Percentiles rank a stretch among this genome's conserved stretches.
Evolutionary conservation across 1,140 invertebrate species (phyloP).

Genomic region (Coptotermes formosanus): DNA sequence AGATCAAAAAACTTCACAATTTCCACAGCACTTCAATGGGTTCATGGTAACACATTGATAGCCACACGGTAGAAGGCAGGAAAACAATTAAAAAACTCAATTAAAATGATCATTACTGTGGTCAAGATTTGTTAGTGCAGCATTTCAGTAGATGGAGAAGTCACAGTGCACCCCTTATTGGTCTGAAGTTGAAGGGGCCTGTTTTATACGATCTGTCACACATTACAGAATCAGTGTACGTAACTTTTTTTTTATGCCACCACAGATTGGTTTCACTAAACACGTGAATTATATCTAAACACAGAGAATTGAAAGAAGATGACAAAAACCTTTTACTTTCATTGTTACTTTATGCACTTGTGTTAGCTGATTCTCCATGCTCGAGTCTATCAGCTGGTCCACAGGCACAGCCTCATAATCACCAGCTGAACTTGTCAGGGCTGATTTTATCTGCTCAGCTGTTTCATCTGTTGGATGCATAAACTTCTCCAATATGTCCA

Average conservation of each 20-base stretch:
- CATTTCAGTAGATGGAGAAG: too few relatives aligned
- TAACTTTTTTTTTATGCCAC: neutral
- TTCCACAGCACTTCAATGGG: too few relatives aligned
- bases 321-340: constrained; percentile 3
- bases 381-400: neutral
- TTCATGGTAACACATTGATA: too few relatives aligned
- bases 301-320: neutral
- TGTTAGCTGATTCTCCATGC: neutral
- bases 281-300: neutral
- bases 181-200: too few relatives aligned
- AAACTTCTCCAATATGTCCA: constrained; percentile 30
- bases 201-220: neutral
- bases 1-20: too few relatives aligned
- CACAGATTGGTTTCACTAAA: neutral
- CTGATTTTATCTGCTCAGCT: constrained; percentile 20
- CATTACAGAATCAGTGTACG: neutral
- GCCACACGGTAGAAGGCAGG: too few relatives aligned
- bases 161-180: too few relatives aligned
- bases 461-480: constrained; percentile 24
- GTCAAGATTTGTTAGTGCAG: too few relatives aligned
- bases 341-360: neutral
- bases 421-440: constrained; percentile 19
- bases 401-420: constrained; percentile 26
- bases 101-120: too few relatives aligned
- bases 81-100: too few relatives aligned